Percentiles rank a stretch among this genome's conserved stretches.
Evolutionary conservation across 2,113 vertebrate species (phyloP).

Genomic region (Gasterosteus nipponicus): DNA sequence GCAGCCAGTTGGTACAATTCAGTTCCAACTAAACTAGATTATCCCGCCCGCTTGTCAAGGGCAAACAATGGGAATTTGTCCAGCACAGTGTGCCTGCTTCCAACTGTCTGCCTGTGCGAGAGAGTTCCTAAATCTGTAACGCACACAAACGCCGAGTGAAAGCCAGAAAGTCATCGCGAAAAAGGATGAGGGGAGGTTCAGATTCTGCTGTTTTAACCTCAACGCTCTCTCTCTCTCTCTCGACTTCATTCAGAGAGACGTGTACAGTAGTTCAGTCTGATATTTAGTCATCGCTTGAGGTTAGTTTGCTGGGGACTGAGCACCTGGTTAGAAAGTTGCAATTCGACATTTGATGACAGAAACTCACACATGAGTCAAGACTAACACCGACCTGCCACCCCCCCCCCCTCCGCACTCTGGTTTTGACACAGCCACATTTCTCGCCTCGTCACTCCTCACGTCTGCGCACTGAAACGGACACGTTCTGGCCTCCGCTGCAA

Average conservation of each 20-base stretch:
- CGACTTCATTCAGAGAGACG: constrained; percentile 24
- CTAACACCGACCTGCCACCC: background rate
- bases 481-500: background rate
- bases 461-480: constrained; percentile 45
- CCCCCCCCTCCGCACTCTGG: background rate
- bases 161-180: background rate
- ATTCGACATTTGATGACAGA: constrained; percentile 24
- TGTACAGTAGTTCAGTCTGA: constrained; percentile 1
- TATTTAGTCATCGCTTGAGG: constrained; percentile 17
- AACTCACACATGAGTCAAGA: constrained; percentile 32
- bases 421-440: constrained; percentile 9
- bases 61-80: background rate
- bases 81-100: constrained; percentile 2
- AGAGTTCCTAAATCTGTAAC: constrained; percentile 19
- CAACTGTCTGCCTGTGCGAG: background rate
- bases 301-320: background rate
- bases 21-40: constrained; percentile 10
- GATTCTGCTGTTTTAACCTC: constrained; percentile 19
- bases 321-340: background rate
- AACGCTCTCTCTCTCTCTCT: background rate
- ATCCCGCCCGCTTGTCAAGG: background rate
- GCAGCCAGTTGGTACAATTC: constrained; percentile 12
- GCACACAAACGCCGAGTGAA: constrained; percentile 12
- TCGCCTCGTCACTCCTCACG: constrained; percentile 3
- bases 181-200: background rate